Evolutionary conservation across 2,797 vertebrate genomes (phyloP).

Genomic region (Leptatherina wallacei): DNA sequence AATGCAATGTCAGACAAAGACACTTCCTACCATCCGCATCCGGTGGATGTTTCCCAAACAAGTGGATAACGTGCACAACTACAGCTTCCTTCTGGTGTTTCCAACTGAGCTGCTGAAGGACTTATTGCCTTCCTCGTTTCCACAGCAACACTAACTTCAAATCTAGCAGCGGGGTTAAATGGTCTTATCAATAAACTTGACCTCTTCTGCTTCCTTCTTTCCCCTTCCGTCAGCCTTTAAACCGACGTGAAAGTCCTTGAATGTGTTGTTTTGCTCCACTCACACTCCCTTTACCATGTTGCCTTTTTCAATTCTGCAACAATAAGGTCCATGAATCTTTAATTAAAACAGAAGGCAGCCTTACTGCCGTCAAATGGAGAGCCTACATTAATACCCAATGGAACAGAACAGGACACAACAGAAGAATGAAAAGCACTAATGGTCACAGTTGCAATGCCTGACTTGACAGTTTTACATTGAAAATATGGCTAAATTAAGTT

Average conservation of each 20-base stretch:
- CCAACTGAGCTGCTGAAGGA: constrained; percentile 4
- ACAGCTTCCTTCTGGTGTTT: constrained; percentile 4
- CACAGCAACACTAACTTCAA: background rate
- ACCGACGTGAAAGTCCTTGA: background rate
- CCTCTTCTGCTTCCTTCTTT: constrained; percentile 1
- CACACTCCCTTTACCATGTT: background rate
- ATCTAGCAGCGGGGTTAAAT: background rate
- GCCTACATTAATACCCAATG: constrained; percentile 10
- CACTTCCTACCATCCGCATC: background rate
- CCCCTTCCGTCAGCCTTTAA: constrained; percentile 7
- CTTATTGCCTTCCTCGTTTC: background rate
- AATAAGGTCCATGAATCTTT: constrained; percentile 46
- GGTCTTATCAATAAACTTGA: background rate
- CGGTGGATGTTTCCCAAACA: background rate
- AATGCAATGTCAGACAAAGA: background rate
- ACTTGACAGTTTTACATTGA: background rate
- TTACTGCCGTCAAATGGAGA: background rate
- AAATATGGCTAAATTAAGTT: background rate
- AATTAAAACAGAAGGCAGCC: constrained; percentile 41
- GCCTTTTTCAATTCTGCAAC: constrained; percentile 7
- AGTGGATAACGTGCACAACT: background rate
- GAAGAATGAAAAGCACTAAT: background rate
- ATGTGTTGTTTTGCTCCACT: constrained; percentile 12
- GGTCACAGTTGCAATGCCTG: background rate
- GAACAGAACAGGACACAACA: background rate